Evolutionary conservation across 1,140 invertebrate species (phyloP), one percentile per base, ranked within the genome.

Genomic region (Macrotrachela quadricornifera): DNA sequence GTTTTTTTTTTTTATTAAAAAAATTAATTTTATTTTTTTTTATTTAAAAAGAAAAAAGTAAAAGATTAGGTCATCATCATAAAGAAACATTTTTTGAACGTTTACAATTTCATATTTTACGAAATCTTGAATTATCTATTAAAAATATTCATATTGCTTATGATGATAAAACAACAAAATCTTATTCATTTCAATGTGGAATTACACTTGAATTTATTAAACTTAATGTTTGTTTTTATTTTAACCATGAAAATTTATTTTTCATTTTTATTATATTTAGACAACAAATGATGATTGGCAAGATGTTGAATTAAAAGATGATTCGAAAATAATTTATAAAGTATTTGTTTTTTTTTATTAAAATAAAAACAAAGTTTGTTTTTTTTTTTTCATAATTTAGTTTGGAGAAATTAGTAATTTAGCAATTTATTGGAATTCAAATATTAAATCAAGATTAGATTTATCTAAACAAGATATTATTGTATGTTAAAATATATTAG

Each of bases 61-160:
- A 6, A 43, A 48, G 6, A 21, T 16, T n/a, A n/a, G n/a, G n/a
- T 17, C 9, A 57, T n/a, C 50, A 62, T 21, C 55, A 78, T 12
- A 78, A 85, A 65, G 85, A 92, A 70, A 81, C 84, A 1, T 94
- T 97, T 74, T 77, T 83, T 30, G 90, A 96, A 70, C 96, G 97
- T 66, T 69, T 97, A 30, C 78, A 85, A 0, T 82, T 87, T 9
- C 85, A 94, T 64, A 84, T 96, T 55, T 85, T 97, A 21, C 91
- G 91, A 66, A 97, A 97, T 73, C 78, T 97, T n/a, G 88, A 97
- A 65, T 75, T 97, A 0, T 79, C 79, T 60, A 85, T 97, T 44
- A 79, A 78, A 58, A 81, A 86, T 60, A 90, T 97, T 58, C 92
- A 99, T 65, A 75, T 97, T 10, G 75, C 91, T 46, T 97, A 90